Percentiles rank a stretch among this genome's conserved stretches.
phyloP scores from a whole-genome alignment of 2,797 vertebrate genomes.

The Peromyscus aztecus region DNA sequence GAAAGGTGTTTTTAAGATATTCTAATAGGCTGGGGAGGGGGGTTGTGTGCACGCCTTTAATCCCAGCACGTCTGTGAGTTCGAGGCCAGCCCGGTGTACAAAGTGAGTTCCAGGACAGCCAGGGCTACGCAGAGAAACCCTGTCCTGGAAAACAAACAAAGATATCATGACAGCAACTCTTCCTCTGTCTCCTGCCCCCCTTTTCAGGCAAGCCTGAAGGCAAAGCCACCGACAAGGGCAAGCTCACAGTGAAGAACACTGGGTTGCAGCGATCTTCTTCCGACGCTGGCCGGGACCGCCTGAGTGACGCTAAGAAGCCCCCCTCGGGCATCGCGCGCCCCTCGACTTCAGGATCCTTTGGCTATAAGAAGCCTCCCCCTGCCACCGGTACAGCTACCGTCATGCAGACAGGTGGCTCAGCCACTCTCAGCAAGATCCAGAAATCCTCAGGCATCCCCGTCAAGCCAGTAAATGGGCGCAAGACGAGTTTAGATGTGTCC shows the following conservation, averaged over 20 bases:
- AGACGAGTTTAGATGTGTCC: slow-evolving; percentile 96
- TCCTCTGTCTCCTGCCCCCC: neutral
- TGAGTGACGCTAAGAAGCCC: slow-evolving; percentile 94
- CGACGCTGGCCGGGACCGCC: slow-evolving; percentile 94
- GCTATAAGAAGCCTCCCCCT: slow-evolving; percentile 94
- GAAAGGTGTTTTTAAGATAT: neutral
- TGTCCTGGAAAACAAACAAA: neutral
- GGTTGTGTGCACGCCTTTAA: neutral
- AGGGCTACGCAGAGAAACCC: neutral
- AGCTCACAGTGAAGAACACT: slow-evolving; percentile 92
- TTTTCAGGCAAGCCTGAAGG: slow-evolving; percentile 91
- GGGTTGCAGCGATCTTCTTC: slow-evolving; percentile 96
- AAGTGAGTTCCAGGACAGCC: neutral
- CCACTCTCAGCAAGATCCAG: slow-evolving; percentile 92
- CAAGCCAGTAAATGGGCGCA: slow-evolving; percentile 93
- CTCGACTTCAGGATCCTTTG: slow-evolving; percentile 93
- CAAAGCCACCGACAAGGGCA: slow-evolving; percentile 94
- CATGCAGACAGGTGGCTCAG: slow-evolving; percentile 93
- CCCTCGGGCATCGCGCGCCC: slow-evolving; percentile 95
- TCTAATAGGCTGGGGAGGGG: neutral
- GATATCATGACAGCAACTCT: neutral
- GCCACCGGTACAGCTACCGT: slow-evolving; percentile 93
- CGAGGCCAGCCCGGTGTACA: neutral
- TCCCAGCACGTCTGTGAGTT: neutral
- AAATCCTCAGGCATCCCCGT: slow-evolving; percentile 96